A percentile compares a stretch with the other conserved stretches of the same genome.
Evolutionary conservation across 2,888 invertebrate species (phyloP).

Genomic region (Scaptomyza tumidula): DNA sequence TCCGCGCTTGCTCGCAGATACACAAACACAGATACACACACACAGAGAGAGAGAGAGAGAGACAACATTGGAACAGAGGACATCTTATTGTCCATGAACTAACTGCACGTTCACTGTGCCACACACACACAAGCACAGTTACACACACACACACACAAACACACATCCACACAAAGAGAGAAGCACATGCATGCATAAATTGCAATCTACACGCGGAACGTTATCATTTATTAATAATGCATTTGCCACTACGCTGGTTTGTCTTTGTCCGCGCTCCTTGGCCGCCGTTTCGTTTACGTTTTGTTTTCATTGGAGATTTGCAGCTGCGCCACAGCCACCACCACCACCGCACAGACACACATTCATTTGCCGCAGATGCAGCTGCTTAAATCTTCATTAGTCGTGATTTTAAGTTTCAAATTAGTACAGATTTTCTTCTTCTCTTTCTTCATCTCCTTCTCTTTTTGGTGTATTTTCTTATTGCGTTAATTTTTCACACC

Average conservation of each 20-base stretch:
- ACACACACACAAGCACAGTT: constrained; percentile 12
- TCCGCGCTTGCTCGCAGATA: constrained; percentile 42
- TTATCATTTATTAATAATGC: constrained; percentile 70
- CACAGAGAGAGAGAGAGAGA: not conserved
- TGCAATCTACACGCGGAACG: constrained; percentile 60
- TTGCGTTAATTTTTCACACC: constrained; percentile 57
- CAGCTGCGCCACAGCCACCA: constrained; percentile 32
- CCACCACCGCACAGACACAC: constrained; percentile 37
- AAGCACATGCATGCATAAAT: constrained; percentile 48
- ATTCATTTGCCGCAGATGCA: constrained; percentile 57
- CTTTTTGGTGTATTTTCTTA: constrained; percentile 27
- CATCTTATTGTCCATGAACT: constrained; percentile 62
- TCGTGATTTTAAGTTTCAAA: constrained; percentile 62
- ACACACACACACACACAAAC: constrained; percentile 9
- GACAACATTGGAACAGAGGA: constrained; percentile 46
- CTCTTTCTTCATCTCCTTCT: not conserved
- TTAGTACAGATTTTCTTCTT: constrained; percentile 49
- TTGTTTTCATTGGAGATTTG: constrained; percentile 63
- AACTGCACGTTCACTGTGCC: constrained; percentile 43
- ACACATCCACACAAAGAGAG: constrained; percentile 13
- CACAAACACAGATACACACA: constrained; percentile 10
- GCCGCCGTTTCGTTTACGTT: constrained; percentile 40
- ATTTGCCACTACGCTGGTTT: constrained; percentile 42
- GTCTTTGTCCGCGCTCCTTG: constrained; percentile 34
- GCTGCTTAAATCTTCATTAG: constrained; percentile 70